Conservation (phyloP, 2,797 vertebrate species). For the Gorsachius magnificus region DNA sequence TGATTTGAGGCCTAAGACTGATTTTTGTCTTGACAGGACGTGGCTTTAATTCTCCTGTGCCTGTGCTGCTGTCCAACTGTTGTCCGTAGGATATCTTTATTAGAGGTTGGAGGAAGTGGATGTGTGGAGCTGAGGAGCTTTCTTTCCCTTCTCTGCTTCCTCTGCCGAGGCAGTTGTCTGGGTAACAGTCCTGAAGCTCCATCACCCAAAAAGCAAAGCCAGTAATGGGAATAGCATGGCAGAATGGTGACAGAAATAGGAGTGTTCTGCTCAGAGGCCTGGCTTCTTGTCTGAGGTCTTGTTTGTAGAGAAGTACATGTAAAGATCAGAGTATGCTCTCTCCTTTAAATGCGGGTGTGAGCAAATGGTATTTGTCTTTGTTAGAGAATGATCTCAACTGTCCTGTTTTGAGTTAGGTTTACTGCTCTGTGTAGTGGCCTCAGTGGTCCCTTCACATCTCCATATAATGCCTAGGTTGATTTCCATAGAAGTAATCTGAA, state of each 20-base stretch:
- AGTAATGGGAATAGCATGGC: not conserved
- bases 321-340: not conserved
- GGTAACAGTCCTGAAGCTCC: not conserved
- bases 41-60: not conserved
- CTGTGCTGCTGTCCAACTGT: not conserved
- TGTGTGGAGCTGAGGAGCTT: not conserved
- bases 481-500: not conserved
- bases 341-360: not conserved
- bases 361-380: not conserved
- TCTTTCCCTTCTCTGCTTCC: accelerated
- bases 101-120: not conserved
- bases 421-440: not conserved
- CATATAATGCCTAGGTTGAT: not conserved
- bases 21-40: not conserved
- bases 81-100: not conserved
- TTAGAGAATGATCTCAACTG: not conserved
- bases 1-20: not conserved
- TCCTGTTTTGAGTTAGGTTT: not conserved
- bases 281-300: not conserved
- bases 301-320: not conserved
- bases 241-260: not conserved
- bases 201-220: not conserved
- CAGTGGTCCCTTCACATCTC: not conserved
- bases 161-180: not conserved
- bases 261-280: not conserved